Base-by-base conservation (phyloP, 1,140 invertebrate genomes). In the Sesamia nonagrioides region DNA sequence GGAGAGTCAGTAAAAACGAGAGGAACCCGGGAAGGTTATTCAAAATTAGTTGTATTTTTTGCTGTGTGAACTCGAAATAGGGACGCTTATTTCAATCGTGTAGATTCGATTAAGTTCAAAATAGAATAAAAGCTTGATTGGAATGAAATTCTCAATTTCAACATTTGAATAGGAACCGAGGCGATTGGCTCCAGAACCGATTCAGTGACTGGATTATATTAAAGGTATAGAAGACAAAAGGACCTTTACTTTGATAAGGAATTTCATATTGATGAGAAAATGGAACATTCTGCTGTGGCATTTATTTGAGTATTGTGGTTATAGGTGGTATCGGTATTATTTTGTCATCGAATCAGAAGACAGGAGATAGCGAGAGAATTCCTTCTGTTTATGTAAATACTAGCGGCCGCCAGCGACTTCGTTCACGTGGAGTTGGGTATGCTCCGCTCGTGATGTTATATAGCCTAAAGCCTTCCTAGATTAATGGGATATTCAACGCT, bases 81-180 rank as follows among this genome's bases (percentile, higher is more conserved):
- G 45, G 45, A n/a, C 13, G 15, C 45, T n/a, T 56, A 58, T 27
- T 33, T 33, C 21, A 13, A 58, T 58, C 17, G 7, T 21, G 8
- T 58, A 58, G 27, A 63, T 40, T 40, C 35, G 13, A 33, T 17
- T 40, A 40, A 63, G 9, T 40, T 63, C 40, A 8, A 37, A 58
- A 68, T 48, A 37, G 42, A 45, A 45, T 68, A 13, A 8, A 21
- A 27, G 27, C 63, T 27, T 68, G 40, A 68, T 48, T 68, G 42
- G 63, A 48, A 13, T 48, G 18, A 42, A 21, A 66, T 13, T 66
- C 27, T 66, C 61, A 27, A 66, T 66, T 68, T 48, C 5, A 68
- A 18, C 17, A 68, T 68, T 68, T 6, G 48, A 68, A 68, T 48
- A 21, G 40, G 63, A 68, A 68, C 63, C 60, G 9, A 40, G 17